Percentiles rank a stretch among this genome's conserved stretches.
Evolutionary conservation across 2,113 vertebrate species (phyloP).

Genomic region (Nannobrachium achirus): DNA sequence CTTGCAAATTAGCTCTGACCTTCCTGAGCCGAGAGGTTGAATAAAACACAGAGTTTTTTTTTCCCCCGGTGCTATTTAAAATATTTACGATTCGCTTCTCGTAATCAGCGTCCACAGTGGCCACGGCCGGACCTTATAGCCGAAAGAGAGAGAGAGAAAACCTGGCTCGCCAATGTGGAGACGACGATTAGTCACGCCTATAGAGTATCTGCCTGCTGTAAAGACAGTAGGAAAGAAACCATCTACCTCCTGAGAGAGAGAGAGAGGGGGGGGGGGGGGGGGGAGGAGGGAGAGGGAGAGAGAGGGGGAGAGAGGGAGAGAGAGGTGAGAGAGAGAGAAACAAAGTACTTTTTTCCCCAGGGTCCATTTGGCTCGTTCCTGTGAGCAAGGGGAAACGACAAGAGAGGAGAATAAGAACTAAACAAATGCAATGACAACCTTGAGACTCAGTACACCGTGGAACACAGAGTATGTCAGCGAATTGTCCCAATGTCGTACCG

Average conservation of each 20-base stretch:
- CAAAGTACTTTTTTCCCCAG: constrained; percentile 12
- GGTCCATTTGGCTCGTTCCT: constrained; percentile 26
- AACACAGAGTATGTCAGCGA: not conserved
- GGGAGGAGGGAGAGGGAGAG: not conserved
- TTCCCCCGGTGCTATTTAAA: constrained; percentile 68
- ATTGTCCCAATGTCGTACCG: constrained; percentile 16
- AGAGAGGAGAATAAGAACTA: constrained; percentile 18
- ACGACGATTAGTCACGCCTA: constrained; percentile 75
- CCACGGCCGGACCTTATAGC: constrained; percentile 53
- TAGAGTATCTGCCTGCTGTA: constrained; percentile 52
- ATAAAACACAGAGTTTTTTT: constrained; percentile 65
- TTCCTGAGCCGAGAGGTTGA: constrained; percentile 75
- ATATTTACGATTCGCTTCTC: constrained; percentile 79
- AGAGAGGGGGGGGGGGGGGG: constrained; percentile 10
- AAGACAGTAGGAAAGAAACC: constrained; percentile 44
- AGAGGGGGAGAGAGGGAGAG: not conserved
- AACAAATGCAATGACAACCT: constrained; percentile 27
- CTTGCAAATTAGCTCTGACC: constrained; percentile 79
- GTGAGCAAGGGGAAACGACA: constrained; percentile 2
- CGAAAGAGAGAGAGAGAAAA: constrained; percentile 40
- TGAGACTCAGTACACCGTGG: constrained; percentile 4
- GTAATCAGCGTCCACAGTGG: constrained; percentile 66
- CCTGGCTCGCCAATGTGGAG: constrained; percentile 55
- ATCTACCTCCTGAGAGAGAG: constrained; percentile 19
- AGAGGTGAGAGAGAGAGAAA: not conserved